Evolutionary conservation across 2,888 invertebrate genomes (phyloP).

Genomic region (Noctua pronuba): DNA sequence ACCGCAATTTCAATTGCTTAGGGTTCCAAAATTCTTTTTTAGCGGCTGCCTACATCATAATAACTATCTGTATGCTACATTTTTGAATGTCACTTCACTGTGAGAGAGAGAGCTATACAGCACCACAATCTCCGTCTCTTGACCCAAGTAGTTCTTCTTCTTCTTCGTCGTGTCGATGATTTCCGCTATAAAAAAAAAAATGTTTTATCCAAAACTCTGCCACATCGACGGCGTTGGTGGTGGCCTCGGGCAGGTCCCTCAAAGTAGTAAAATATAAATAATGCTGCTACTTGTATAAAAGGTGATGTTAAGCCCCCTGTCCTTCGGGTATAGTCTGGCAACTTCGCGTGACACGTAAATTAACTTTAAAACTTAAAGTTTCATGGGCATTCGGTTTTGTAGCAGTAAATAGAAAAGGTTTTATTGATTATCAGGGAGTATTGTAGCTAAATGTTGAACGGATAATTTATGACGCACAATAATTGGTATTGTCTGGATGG

Average conservation of each 20-base stretch:
- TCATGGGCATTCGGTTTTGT: slow-evolving; percentile 38
- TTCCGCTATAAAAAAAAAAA: too few species aligned
- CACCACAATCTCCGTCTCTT: too few species aligned
- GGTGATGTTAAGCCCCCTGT: slow-evolving; percentile 12
- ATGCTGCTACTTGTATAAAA: neutral
- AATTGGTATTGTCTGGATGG: neutral
- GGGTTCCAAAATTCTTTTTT: neutral
- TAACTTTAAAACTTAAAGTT: slow-evolving; percentile 57
- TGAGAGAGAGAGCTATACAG: too few species aligned
- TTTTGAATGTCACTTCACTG: too few species aligned
- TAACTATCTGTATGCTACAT: neutral
- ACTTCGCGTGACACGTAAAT: slow-evolving; percentile 61
- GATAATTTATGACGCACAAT: neutral
- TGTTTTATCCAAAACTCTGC: too few species aligned
- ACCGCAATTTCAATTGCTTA: neutral
- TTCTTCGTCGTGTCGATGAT: too few species aligned
- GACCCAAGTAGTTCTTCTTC: too few species aligned
- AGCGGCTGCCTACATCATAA: too few species aligned
- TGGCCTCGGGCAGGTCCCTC: too few species aligned
- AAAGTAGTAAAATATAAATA: neutral
- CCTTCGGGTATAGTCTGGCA: slow-evolving; percentile 51
- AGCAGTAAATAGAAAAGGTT: slow-evolving; percentile 36
- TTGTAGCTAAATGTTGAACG: neutral
- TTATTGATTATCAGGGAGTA: slow-evolving; percentile 25
- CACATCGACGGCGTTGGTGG: too few species aligned